Percentiles rank a stretch among this genome's conserved stretches.
Conservation (phyloP, 2,888 invertebrate species). For the Polydrusus tereticollis region DNA sequence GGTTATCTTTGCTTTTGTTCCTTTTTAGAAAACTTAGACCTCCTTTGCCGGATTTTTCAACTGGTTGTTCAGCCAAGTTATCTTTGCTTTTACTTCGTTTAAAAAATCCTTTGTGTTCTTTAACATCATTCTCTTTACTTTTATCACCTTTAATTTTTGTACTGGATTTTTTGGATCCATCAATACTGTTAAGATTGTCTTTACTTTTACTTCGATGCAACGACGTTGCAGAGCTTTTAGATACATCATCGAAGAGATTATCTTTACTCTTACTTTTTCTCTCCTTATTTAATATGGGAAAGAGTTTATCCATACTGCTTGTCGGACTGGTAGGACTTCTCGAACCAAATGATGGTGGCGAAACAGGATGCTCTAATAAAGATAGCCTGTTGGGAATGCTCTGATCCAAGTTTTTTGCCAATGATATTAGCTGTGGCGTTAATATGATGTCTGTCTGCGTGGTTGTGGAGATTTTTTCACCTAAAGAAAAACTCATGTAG, state of each 20-base stretch:
- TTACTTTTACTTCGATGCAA: slow-evolving; percentile 8
- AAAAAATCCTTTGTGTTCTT: slow-evolving; percentile 1
- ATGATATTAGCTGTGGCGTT: slow-evolving; percentile 40
- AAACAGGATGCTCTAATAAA: slow-evolving; percentile 10
- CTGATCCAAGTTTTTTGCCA: slow-evolving; percentile 45
- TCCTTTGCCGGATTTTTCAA: not conserved
- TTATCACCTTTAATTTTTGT: not conserved
- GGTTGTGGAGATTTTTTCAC: slow-evolving; percentile 36
- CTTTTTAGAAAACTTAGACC: not conserved
- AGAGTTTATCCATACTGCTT: slow-evolving; percentile 45
- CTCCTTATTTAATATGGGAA: slow-evolving; percentile 38
- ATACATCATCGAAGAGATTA: slow-evolving; percentile 17
- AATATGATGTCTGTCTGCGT: slow-evolving; percentile 48
- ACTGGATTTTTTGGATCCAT: not conserved
- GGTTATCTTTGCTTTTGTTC: slow-evolving; percentile 30
- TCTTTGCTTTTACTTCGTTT: slow-evolving; percentile 30
- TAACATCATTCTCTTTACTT: slow-evolving; percentile 7
- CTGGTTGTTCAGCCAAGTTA: slow-evolving; percentile 17
- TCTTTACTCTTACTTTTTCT: slow-evolving; percentile 38
- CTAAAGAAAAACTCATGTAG: slow-evolving; percentile 39
- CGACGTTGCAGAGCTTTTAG: not conserved
- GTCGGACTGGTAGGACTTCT: not conserved
- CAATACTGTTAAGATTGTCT: slow-evolving; percentile 6
- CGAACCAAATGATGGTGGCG: not conserved
- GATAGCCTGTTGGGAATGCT: slow-evolving; percentile 30